Base-by-base conservation (phyloP, 2,113 vertebrate species). In the Ivindomyrus marchei region DNA sequence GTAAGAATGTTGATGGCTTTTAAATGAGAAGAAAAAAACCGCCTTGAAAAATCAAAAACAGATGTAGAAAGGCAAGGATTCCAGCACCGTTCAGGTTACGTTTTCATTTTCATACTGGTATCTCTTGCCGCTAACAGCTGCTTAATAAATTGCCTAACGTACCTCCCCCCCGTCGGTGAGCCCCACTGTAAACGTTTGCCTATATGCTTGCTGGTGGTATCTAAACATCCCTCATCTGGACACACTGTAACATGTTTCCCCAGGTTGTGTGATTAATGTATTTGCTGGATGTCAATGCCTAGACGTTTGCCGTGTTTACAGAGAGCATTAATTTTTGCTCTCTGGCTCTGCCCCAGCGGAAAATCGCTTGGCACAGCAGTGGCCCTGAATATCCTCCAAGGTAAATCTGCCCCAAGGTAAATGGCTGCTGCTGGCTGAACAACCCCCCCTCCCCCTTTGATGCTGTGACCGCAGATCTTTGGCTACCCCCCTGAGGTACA, bases 381-480 rank as follows among this genome's bases (percentile, higher is more conserved):
- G 15, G 70, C 70, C 31, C 42, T 46, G 62, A 47, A 88, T 27
- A 8, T 45, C 3, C 31, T 83, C 70, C 46, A 89, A 89, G 74
- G 21, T 31, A 83, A 89, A 89, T 52, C 7, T 83, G 50, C 74
- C 31, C 74, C 36, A 39, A 36, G 17, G 56, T 52, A n/a, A 17
- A 17, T 36, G 19, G 7, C 58, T 2, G 58, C 58, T 19, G 45
- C 10, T 17, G 11, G 15, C 47, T 80, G 27, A 70, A 52, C 1
- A 0, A 17, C 70, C 39, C 27, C 77, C 62, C 15, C 2, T n/a
- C 15, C 1, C 46, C 5, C 3, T 50, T 50, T 42, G n/a, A 39
- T 80, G 6, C 66, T 50, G 19, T 46, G n/a, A 50, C 36, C 13
- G 21, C 88, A 89, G 88, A 89, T 89, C 52, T 89, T 89, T 24